These are phyloP conservation scores for Idaea biselata DNA, from an alignment of 2,888 invertebrate genomes.

Conservation along the genomic window DNA sequence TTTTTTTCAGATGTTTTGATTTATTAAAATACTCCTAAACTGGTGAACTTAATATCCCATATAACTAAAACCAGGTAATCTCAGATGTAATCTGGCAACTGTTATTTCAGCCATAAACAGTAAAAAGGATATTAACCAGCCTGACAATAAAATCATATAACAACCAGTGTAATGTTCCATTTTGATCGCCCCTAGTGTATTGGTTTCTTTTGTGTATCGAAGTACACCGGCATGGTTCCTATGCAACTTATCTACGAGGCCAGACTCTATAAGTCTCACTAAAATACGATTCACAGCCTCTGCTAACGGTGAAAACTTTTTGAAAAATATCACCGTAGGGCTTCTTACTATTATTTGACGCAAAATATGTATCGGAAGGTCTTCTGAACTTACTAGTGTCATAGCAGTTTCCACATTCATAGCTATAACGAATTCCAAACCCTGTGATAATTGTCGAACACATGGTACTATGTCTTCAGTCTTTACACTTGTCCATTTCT, in stretches of 20 bases:
- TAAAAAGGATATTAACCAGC: constrained; percentile 49
- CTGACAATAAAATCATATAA: constrained; percentile 50
- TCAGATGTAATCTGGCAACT: constrained; percentile 28
- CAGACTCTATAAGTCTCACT: constrained; percentile 47
- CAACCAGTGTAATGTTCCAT: constrained; percentile 58
- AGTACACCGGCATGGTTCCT: constrained; percentile 35
- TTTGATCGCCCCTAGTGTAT: constrained; percentile 42
- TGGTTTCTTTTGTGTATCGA: constrained; percentile 12
- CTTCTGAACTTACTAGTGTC: constrained; percentile 36
- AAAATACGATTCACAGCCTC: constrained; percentile 46
- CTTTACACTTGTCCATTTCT: constrained; percentile 49
- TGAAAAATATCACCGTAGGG: constrained; percentile 58
- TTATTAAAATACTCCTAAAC: neutral
- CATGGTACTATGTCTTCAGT: constrained; percentile 39
- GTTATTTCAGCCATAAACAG: constrained; percentile 50
- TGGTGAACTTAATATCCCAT: neutral
- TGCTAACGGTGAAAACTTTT: constrained; percentile 57
- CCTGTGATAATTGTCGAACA: constrained; percentile 44
- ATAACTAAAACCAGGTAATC: neutral
- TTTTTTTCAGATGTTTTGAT: no score
- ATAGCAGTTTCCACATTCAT: constrained; percentile 49
- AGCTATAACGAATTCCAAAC: constrained; percentile 54
- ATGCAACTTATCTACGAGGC: constrained; percentile 50
- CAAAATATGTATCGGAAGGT: constrained; percentile 45
- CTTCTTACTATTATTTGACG: constrained; percentile 43